Conservation (phyloP, 2,113 vertebrate species). For the Vicugna pacos region DNA sequence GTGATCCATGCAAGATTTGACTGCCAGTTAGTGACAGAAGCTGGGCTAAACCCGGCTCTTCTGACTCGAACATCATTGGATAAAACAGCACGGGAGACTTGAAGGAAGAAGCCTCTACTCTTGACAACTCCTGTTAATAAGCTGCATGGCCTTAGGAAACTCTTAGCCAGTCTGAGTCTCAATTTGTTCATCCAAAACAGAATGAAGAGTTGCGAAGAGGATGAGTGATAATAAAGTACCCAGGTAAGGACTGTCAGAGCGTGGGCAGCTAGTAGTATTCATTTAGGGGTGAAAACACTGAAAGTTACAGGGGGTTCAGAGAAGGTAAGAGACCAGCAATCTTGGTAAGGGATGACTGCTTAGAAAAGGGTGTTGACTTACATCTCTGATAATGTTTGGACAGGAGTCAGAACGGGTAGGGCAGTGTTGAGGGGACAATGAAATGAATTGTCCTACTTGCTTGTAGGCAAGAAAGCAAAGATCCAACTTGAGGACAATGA, state of each 20-base stretch:
- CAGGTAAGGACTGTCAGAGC: background rate
- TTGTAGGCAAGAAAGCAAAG: background rate
- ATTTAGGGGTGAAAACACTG: background rate
- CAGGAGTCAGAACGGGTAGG: background rate
- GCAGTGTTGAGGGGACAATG: background rate
- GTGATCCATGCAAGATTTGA: background rate
- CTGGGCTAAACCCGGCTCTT: background rate
- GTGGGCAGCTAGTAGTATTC: background rate
- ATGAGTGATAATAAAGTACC: background rate
- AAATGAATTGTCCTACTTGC: background rate
- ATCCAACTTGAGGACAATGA: background rate
- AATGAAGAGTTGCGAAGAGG: background rate
- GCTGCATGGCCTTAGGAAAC: background rate
- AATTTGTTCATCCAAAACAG: constrained; percentile 1
- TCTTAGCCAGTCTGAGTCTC: background rate
- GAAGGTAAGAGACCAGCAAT: background rate
- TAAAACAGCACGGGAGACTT: background rate
- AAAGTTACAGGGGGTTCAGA: background rate
- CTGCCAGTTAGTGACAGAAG: background rate
- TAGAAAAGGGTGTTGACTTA: background rate
- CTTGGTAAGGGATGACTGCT: background rate
- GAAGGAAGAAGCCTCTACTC: background rate
- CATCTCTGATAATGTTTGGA: background rate
- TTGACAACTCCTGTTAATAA: background rate
- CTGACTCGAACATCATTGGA: background rate